These are phyloP conservation scores for Cantharis rufa DNA, from an alignment of 2,888 invertebrate genomes.

Conservation along the genomic window DNA sequence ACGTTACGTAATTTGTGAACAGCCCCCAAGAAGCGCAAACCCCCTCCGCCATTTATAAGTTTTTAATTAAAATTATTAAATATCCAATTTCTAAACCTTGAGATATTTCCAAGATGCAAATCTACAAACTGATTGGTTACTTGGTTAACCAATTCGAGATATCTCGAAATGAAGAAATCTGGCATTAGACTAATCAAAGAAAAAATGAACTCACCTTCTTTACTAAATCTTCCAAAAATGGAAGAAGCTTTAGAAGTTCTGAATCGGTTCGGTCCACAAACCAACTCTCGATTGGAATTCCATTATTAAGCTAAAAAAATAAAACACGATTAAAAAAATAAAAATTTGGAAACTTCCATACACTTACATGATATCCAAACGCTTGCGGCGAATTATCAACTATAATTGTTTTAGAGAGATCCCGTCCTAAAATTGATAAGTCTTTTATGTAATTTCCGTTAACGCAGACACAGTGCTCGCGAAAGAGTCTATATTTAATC, in stretches of 20 bases:
- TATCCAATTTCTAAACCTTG: no score
- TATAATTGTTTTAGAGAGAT: slow-evolving; percentile 85
- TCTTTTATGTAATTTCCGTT: slow-evolving; percentile 97
- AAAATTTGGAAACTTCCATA: slow-evolving; percentile 5
- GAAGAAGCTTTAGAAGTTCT: slow-evolving; percentile 88
- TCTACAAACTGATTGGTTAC: no score
- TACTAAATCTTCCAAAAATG: slow-evolving; percentile 86
- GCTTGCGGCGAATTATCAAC: slow-evolving; percentile 92
- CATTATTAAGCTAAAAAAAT: slow-evolving; percentile 81
- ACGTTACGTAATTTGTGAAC: no score
- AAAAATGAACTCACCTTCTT: slow-evolving; percentile 65
- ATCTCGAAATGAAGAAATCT: no score
- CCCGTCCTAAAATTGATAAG: slow-evolving; percentile 88
- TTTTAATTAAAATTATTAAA: no score
- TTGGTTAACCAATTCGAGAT: no score
- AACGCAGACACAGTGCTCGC: slow-evolving; percentile 93
- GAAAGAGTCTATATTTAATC: slow-evolving; percentile 90
- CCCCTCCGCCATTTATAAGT: no score
- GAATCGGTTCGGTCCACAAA: slow-evolving; percentile 88
- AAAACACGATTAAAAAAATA: slow-evolving; percentile 56
- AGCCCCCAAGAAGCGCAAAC: no score
- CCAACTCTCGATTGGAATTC: slow-evolving; percentile 97
- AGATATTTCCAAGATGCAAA: no score
- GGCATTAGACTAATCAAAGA: background rate
- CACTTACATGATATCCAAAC: slow-evolving; percentile 82